These are phyloP conservation scores for Actinopyga echinites DNA, from an alignment of 53 echinoderm and acorn worm species.

Conservation along the genomic window DNA sequence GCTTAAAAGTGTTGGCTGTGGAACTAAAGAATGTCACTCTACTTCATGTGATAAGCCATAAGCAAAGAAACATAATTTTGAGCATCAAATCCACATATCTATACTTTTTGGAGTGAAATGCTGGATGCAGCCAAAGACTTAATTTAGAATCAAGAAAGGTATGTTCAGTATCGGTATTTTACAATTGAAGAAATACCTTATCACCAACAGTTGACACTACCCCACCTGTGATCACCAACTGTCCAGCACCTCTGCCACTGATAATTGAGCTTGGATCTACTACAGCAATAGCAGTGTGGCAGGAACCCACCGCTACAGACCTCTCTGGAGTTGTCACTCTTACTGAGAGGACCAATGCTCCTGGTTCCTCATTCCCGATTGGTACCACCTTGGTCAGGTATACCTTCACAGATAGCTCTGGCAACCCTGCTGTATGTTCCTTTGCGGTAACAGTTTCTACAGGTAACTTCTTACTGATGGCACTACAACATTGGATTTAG, in stretches of 20 bases:
- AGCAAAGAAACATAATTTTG: no score
- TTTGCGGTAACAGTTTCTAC: slow-evolving; percentile 41
- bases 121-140: no score
- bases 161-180: background rate
- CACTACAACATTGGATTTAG: no score
- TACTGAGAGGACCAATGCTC: slow-evolving; percentile 11
- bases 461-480: no score
- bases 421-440: slow-evolving; percentile 34
- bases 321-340: slow-evolving; percentile 46
- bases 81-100: no score
- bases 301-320: slow-evolving; percentile 53
- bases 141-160: background rate
- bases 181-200: no score
- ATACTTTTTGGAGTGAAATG: no score
- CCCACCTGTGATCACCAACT: slow-evolving; percentile 3
- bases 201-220: slow-evolving; percentile 32
- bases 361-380: slow-evolving; percentile 39
- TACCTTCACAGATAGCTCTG: slow-evolving; percentile 54
- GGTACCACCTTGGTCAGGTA: slow-evolving; percentile 49
- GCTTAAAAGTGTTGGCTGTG: no score
- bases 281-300: slow-evolving; percentile 37
- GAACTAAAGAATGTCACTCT: no score
- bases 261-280: slow-evolving; percentile 23
- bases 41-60: no score
- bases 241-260: background rate